Evolutionary conservation across 2,797 vertebrate species (phyloP).

Genomic region (Poecile montanus): DNA sequence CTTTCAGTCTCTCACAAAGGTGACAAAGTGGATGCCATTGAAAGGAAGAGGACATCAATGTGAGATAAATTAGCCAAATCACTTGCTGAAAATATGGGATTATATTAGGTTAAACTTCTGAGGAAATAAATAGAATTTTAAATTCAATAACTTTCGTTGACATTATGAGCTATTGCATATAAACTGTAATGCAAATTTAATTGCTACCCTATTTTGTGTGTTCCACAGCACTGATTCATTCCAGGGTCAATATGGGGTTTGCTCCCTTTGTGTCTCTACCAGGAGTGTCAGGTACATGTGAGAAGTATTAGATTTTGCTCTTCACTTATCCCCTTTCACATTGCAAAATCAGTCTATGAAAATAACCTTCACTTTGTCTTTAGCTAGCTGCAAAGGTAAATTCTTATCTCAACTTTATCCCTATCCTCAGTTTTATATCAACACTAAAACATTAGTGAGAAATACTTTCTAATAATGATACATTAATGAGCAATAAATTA

Average conservation of each 20-base stretch:
- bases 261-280: background rate
- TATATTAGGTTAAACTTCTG: background rate
- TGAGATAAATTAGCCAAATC: background rate
- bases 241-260: background rate
- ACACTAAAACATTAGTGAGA: slow-evolving; percentile 52
- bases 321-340: background rate
- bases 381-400: slow-evolving; percentile 43
- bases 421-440: slow-evolving; percentile 44
- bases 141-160: background rate
- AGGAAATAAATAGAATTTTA: slow-evolving; percentile 12
- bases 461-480: slow-evolving; percentile 58
- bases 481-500: slow-evolving; percentile 74
- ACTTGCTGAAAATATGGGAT: background rate
- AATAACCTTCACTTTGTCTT: slow-evolving; percentile 38
- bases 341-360: background rate
- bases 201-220: background rate
- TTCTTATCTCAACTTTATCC: background rate
- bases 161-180: background rate
- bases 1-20: background rate
- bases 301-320: background rate
- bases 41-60: background rate
- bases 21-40: background rate
- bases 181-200: slow-evolving; percentile 2
- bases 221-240: background rate
- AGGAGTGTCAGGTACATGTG: background rate